phyloP scores from a whole-genome alignment of 2,797 vertebrate genomes.

The Enoplosus armatus region DNA sequence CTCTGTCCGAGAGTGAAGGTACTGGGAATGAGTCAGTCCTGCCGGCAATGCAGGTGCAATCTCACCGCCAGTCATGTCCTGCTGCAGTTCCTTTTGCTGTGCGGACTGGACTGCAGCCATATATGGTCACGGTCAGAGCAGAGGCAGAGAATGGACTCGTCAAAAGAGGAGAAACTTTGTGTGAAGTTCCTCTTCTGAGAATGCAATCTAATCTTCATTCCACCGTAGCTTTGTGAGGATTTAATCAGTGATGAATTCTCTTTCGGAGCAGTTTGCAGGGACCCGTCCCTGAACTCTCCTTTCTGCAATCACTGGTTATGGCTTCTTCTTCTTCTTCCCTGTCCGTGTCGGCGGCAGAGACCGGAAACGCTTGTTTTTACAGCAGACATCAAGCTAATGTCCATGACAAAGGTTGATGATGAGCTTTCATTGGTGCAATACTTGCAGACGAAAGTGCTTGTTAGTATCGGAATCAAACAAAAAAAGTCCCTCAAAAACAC shows the following conservation, averaged over 20 bases:
- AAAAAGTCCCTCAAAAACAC: conserved; percentile 15
- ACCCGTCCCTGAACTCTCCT: conserved; percentile 36
- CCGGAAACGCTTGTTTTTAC: conserved; percentile 36
- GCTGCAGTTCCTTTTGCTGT: conserved; percentile 1
- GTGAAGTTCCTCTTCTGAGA: conserved; percentile 1
- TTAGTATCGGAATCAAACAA: neutral
- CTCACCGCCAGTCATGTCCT: neutral
- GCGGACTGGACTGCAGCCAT: conserved; percentile 8
- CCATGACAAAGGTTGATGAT: conserved; percentile 11
- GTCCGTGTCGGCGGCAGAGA: neutral
- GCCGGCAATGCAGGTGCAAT: neutral
- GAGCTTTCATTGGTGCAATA: neutral
- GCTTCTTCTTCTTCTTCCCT: conserved; percentile 1
- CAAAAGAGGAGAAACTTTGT: neutral
- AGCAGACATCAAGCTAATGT: conserved; percentile 24
- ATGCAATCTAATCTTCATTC: conserved; percentile 19
- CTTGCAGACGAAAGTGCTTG: neutral
- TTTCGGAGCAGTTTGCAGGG: conserved; percentile 14
- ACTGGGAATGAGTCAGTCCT: neutral
- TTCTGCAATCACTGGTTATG: neutral
- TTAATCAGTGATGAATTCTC: conserved; percentile 32
- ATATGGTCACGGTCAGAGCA: neutral
- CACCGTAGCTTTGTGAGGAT: conserved; percentile 4
- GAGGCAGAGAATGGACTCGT: conserved; percentile 7
- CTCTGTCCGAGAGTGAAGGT: neutral